phyloP scores from a whole-genome alignment of 2,113 vertebrate genomes.

The Phyllopteryx taeniolatus region DNA sequence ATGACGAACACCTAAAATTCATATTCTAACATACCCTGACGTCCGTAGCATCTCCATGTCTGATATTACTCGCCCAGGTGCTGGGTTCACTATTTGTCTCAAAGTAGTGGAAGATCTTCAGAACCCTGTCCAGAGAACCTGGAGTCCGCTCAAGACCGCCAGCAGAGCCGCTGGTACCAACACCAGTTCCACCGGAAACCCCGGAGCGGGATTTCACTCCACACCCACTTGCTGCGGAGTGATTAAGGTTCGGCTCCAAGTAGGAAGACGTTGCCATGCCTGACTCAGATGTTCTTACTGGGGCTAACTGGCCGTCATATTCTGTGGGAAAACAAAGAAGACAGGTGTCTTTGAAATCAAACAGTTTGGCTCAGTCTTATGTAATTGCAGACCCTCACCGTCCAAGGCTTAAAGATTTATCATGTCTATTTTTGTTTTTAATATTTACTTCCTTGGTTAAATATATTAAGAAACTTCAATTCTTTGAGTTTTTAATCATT shows the following conservation, averaged over 20 bases:
- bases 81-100: constrained; percentile 89
- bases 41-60: constrained; percentile 95
- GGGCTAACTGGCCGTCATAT: constrained; percentile 98
- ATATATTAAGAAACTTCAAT: no score
- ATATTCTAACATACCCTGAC: constrained; percentile 79
- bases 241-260: constrained; percentile 93
- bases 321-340: constrained; percentile 66
- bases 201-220: constrained; percentile 85
- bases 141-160: constrained; percentile 85
- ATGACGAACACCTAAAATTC: neutral
- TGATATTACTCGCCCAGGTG: constrained; percentile 92
- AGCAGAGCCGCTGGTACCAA: constrained; percentile 76
- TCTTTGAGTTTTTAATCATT: no score
- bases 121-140: constrained; percentile 86
- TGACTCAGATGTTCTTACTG: constrained; percentile 75
- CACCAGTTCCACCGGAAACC: constrained; percentile 57
- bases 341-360: neutral
- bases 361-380: neutral
- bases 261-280: constrained; percentile 97
- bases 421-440: no score
- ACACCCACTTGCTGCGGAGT: constrained; percentile 77
- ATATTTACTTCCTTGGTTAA: no score
- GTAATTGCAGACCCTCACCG: no score
- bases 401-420: no score
- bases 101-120: constrained; percentile 97